phyloP scores from a whole-genome alignment of 2,888 invertebrate species.

The Chrysodeixis includens region DNA sequence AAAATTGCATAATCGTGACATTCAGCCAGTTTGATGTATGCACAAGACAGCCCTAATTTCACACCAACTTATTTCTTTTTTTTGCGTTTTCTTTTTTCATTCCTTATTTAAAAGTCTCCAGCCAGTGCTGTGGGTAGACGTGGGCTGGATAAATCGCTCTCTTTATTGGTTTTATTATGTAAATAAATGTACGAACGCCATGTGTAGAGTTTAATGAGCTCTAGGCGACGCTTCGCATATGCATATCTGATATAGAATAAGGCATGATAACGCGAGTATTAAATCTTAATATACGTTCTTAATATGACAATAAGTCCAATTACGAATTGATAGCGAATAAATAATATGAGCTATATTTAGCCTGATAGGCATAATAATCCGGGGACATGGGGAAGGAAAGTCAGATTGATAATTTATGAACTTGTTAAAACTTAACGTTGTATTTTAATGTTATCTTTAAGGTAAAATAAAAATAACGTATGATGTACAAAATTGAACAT shows the following conservation, averaged over 20 bases:
- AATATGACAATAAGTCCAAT: background rate
- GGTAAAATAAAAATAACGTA: background rate
- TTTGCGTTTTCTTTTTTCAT: background rate
- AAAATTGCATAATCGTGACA: background rate
- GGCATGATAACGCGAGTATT: background rate
- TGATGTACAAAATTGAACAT: no score
- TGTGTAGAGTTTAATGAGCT: conserved; percentile 8
- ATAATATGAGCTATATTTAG: background rate
- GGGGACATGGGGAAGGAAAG: background rate
- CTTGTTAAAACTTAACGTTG: no score
- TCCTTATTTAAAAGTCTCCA: background rate
- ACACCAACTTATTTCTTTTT: background rate
- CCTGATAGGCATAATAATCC: background rate
- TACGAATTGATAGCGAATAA: background rate
- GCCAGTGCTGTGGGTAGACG: background rate
- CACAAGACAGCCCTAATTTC: background rate
- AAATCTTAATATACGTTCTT: background rate
- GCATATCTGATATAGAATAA: background rate
- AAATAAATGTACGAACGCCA: conserved; percentile 6
- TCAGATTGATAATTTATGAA: background rate
- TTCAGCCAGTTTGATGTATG: background rate
- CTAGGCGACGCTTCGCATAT: conserved; percentile 1
- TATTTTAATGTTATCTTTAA: background rate
- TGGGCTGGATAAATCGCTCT: conserved; percentile 6
- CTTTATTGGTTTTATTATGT: conserved; percentile 9